Evolutionary conservation across 1,140 invertebrate species (phyloP).

Genomic region (Neodiprion pinetum): DNA sequence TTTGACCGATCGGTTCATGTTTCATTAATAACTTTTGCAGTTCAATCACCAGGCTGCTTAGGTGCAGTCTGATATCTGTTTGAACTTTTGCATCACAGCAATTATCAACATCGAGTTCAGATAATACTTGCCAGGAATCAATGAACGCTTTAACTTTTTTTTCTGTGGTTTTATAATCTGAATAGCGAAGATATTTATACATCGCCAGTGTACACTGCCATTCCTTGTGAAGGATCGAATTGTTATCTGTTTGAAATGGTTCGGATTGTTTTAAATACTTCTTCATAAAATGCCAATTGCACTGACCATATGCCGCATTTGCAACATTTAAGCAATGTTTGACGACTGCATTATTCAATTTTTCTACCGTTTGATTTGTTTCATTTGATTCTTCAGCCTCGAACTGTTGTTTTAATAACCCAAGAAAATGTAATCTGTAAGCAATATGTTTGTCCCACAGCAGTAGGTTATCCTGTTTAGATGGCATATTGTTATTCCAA

Average conservation of each 20-base stretch:
- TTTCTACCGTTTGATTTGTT: conserved; percentile 8
- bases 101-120: conserved; percentile 22
- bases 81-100: not conserved
- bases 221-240: conserved; percentile 19
- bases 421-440: conserved; percentile 41
- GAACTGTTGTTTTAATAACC: conserved; percentile 13
- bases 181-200: conserved; percentile 36
- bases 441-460: conserved; percentile 46
- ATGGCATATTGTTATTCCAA: conserved; percentile 45
- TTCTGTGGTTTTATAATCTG: conserved; percentile 11
- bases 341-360: conserved; percentile 21
- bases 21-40: not conserved
- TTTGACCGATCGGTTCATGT: not conserved
- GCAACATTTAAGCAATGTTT: conserved; percentile 46
- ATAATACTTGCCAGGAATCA: conserved; percentile 34
- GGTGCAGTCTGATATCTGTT: conserved; percentile 29
- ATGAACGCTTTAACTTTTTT: conserved; percentile 35
- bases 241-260: not conserved
- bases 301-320: conserved; percentile 50
- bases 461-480: conserved; percentile 36
- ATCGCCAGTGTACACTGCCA: conserved; percentile 30
- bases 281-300: conserved; percentile 54
- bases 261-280: conserved; percentile 40
- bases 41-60: conserved; percentile 28
- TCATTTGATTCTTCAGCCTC: not conserved